Base-by-base conservation (phyloP, 2,113 vertebrate species). In the Toxotes chatareus region DNA sequence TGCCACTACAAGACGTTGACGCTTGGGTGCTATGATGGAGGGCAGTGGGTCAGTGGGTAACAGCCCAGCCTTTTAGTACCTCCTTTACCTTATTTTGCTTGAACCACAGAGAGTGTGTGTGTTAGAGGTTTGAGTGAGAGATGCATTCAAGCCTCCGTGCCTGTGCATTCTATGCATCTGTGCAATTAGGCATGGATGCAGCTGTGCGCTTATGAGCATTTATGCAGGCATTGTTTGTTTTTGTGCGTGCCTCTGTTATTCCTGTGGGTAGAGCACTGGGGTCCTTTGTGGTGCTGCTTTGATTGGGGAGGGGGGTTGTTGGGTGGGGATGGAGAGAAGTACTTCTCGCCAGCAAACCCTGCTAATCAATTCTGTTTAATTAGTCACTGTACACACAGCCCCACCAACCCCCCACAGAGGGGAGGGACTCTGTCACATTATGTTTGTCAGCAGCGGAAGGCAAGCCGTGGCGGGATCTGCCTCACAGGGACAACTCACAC, bases 331-430 rank as follows among this genome's bases (percentile, higher is more conserved):
- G 80, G 69, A 23, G 63, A 85, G 51, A 74, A 76, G 49, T 69
- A 71, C 66, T 68, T 79, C 87, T 86, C 69, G 80, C 77, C 85
- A 68, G 85, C 65, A 79, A 86, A 88, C 91, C 65, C 81, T 57
- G 80, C 85, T 90, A 94, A 93, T 94, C 93, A 93, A 90, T 94
- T 93, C 86, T 88, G 92, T 95, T 95, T 95, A 94, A 95, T 95
- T 95, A 94, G 94, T 88, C 80, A 83, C 86, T 83, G 83, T 83
- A 90, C 78, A 77, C 81, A 74, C 76, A 83, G 70, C 60, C 60
- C 66, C 69, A 44, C 78, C 76, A 66, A 38, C 74, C 65, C 86
- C 73, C 66, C 78, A 46, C 67, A 47, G 57, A 79, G 79, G 79
- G 91, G 86, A 81, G 91, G 83, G 87, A 72, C 82, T 86, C 67